These are phyloP conservation scores for Amphipyra berbera DNA, from an alignment of 2,888 invertebrate genomes.

Conservation along the genomic window DNA sequence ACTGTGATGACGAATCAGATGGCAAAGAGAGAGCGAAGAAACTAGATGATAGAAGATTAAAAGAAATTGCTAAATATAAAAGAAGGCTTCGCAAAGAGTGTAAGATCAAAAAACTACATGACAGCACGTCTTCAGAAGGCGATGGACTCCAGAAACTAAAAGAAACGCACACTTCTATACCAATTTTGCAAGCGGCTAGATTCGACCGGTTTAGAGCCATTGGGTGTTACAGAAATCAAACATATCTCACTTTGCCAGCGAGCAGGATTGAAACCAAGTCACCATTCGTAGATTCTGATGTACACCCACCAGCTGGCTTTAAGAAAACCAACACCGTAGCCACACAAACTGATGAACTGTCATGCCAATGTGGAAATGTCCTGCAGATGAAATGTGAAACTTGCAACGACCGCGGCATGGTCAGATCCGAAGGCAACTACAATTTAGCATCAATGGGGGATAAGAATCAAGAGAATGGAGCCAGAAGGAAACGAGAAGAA, in stretches of 20 bases:
- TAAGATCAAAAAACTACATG: constrained; percentile 80
- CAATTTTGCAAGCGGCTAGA: constrained; percentile 85
- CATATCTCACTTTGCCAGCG: constrained; percentile 83
- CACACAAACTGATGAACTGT: constrained; percentile 83
- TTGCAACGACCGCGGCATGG: constrained; percentile 75
- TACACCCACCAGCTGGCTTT: constrained; percentile 72
- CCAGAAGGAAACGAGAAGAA: constrained; percentile 73
- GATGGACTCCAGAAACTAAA: constrained; percentile 71
- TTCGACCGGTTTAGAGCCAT: constrained; percentile 86
- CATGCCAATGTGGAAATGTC: constrained; percentile 77
- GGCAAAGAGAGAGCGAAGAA: constrained; percentile 77
- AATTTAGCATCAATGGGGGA: constrained; percentile 62
- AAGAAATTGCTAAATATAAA: constrained; percentile 87
- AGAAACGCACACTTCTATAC: constrained; percentile 84
- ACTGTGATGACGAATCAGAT: constrained; percentile 93
- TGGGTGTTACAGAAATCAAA: constrained; percentile 85
- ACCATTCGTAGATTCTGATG: constrained; percentile 76
- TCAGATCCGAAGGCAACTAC: constrained; percentile 82
- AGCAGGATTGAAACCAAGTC: constrained; percentile 80
- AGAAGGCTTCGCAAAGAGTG: constrained; percentile 83
- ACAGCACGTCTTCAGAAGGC: constrained; percentile 85
- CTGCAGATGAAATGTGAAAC: constrained; percentile 71
- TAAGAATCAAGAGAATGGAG: constrained; percentile 64
- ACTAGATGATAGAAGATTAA: constrained; percentile 79
- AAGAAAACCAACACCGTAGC: constrained; percentile 78